phyloP scores from a whole-genome alignment of 2,113 vertebrate genomes.

The Oreocharis arfaki region DNA sequence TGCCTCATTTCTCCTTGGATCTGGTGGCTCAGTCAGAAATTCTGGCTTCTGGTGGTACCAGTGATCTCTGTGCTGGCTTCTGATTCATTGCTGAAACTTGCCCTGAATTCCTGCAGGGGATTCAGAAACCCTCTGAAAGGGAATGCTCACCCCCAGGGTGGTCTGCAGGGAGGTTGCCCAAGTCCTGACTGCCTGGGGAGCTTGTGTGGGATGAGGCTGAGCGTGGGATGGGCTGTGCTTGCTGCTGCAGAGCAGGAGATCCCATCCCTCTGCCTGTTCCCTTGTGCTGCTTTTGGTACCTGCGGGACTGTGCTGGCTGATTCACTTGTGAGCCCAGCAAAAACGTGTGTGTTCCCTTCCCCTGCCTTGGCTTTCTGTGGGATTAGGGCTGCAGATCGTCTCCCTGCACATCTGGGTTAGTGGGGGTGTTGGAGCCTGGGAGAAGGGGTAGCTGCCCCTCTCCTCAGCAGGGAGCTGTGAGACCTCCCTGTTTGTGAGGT shows the following conservation, averaged over 20 bases:
- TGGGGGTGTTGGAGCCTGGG: not conserved
- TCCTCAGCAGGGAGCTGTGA: accelerated
- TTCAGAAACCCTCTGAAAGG: not conserved
- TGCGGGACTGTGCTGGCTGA: not conserved
- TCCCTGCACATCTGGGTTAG: accelerated
- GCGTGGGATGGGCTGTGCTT: not conserved
- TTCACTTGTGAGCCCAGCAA: not conserved
- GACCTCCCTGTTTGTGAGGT: not conserved
- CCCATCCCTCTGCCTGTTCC: not conserved
- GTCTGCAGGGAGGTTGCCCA: not conserved
- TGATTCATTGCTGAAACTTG: not conserved
- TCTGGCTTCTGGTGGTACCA: not conserved
- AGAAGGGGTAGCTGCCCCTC: not conserved
- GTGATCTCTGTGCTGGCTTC: not conserved
- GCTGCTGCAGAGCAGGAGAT: not conserved
- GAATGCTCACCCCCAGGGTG: not conserved
- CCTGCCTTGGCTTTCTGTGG: not conserved
- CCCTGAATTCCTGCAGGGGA: not conserved
- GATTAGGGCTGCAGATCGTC: not conserved
- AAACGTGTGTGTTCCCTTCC: accelerated
- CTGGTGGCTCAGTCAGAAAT: not conserved
- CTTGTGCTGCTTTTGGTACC: not conserved
- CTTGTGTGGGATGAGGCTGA: not conserved
- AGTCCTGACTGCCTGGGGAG: not conserved
- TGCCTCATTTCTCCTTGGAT: not conserved